These are phyloP conservation scores for Hippocampus guttulatus DNA, from an alignment of 2,113 vertebrate genomes.

Conservation along the genomic window DNA sequence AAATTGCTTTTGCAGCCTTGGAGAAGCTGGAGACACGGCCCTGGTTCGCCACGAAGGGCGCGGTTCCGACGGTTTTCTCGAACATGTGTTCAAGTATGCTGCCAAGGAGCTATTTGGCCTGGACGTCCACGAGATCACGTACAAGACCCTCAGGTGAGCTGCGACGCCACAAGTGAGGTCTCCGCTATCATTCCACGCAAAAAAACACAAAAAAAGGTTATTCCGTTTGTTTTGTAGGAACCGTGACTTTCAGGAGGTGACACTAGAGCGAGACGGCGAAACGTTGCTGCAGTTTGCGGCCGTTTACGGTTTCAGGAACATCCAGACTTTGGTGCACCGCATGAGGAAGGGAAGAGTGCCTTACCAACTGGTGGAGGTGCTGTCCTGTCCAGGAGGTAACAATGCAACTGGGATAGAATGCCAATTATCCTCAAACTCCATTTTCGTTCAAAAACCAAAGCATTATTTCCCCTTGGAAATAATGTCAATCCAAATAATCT, in stretches of 20 bases:
- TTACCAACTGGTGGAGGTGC: slow-evolving; percentile 91
- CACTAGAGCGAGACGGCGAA: slow-evolving; percentile 86
- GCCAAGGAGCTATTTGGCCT: slow-evolving; percentile 87
- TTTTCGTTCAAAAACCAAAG: too few species aligned
- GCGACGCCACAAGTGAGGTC: too few species aligned
- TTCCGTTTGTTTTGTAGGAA: slow-evolving; percentile 71
- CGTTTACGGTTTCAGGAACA: slow-evolving; percentile 89
- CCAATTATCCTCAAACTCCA: neutral
- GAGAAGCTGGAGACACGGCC: slow-evolving; percentile 64
- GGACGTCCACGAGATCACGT: slow-evolving; percentile 84
- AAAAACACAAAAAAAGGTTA: neutral
- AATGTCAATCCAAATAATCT: too few species aligned
- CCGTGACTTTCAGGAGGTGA: slow-evolving; percentile 93
- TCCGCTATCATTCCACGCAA: neutral
- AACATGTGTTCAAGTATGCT: slow-evolving; percentile 85
- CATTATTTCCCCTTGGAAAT: too few species aligned
- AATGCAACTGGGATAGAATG: neutral
- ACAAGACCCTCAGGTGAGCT: slow-evolving; percentile 80
- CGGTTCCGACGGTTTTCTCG: slow-evolving; percentile 85
- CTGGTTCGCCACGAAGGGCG: slow-evolving; percentile 77
- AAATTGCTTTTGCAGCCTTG: slow-evolving; percentile 66
- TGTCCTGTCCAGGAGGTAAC: slow-evolving; percentile 92
- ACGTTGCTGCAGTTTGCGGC: slow-evolving; percentile 88
- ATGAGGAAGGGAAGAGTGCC: slow-evolving; percentile 85
- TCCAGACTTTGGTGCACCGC: slow-evolving; percentile 89